Base-by-base conservation (phyloP, 2,888 invertebrate genomes). In the Selenia dentaria region DNA sequence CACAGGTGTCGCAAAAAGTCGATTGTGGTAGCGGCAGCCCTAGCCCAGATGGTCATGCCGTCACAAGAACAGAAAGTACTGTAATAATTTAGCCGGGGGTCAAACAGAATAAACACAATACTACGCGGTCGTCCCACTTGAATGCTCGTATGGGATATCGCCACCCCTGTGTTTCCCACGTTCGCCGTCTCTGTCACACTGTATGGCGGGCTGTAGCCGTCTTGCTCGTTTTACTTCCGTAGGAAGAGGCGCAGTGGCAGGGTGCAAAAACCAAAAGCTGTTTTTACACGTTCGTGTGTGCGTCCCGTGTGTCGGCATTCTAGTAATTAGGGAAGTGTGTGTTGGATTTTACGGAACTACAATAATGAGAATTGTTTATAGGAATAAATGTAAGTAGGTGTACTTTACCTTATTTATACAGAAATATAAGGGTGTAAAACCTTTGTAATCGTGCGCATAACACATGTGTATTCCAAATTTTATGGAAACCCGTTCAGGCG, bases 161-260 rank as follows among this genome's bases (percentile, higher is more conserved):
- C 83, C 83, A 85, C 87, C 88, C 89, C 73, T 82, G 70, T 64
- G 81, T 76, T 91, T 91, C 91, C 90, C 91, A 89, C 89, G 89
- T 67, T 62, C 41, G 48, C 60, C 37, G 49, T 83, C 82, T 59
- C 73, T 46, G 54, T 84, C 79, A 22, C 66, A 40, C 74, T 12
- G n/a, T 36, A 8, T 14, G 32, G 34, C 9, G 22, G 20, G 18
- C 1, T 55, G 53, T 46, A 6, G 11, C 43, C 36, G 44, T 74
- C 70, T 63, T 68, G 44, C 47, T 29, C 72, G 32, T 57, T 32
- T 34, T 74, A 83, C 87, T 87, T 89, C 89, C 89, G 85, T 83
- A 85, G 84, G 81, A 84, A 86, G 57, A 47, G 61, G 64, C 64
- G 68, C 68, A 25, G 31, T 18, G 35, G 39, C 44, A 38, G 85